phyloP scores from a whole-genome alignment of 2,888 invertebrate genomes.

The Caenorhabditis becei region DNA sequence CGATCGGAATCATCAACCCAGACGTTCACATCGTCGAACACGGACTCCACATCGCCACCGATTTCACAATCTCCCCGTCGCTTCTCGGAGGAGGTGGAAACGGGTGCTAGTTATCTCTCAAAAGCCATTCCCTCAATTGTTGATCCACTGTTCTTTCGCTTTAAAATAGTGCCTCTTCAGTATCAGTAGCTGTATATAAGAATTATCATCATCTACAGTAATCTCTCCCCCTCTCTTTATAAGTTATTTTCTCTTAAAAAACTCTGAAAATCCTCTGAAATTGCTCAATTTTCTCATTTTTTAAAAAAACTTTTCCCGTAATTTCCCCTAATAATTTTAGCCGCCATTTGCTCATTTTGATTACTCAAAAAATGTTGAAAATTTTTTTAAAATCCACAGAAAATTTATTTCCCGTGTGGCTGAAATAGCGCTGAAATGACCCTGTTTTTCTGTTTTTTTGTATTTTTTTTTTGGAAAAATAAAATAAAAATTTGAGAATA shows the following conservation, averaged over 20 bases:
- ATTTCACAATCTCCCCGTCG: constrained; percentile 77
- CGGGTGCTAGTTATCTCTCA: constrained; percentile 35
- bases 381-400: constrained; percentile 16
- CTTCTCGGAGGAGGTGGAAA: constrained; percentile 63
- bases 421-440: constrained; percentile 58
- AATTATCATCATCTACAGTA: neutral
- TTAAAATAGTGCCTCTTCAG: constrained; percentile 51
- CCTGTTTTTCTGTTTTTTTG: constrained; percentile 16
- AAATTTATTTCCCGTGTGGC: constrained; percentile 15
- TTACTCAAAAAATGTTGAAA: neutral
- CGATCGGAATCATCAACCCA: constrained; percentile 77
- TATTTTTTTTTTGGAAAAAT: constrained; percentile 8
- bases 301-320: neutral
- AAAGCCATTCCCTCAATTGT: constrained; percentile 2
- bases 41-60: constrained; percentile 77
- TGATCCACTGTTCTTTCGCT: constrained; percentile 49
- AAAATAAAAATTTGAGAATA: constrained; percentile 2
- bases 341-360: constrained; percentile 45
- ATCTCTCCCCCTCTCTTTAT: neutral
- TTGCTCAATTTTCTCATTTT: constrained; percentile 38
- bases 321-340: constrained; percentile 39
- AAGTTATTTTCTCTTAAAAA: constrained; percentile 35
- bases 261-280: neutral
- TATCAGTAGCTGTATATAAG: constrained; percentile 53
- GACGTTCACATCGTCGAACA: constrained; percentile 77